Evolutionary conservation across 1,140 invertebrate species (phyloP).

Genomic region (Chrysopa pallens): DNA sequence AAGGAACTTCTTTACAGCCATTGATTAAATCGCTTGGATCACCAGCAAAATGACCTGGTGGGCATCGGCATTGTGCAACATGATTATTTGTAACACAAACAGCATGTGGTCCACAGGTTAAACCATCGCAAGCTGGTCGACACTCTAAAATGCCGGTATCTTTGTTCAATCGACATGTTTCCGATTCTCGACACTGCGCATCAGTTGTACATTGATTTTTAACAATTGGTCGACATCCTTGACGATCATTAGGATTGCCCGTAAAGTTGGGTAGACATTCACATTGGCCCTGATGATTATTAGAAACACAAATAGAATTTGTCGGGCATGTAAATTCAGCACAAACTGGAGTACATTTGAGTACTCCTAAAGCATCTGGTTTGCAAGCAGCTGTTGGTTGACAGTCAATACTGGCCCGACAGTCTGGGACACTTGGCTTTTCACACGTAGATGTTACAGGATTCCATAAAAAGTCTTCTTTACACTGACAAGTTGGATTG

Average conservation of each 20-base stretch:
- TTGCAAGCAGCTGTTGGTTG: conserved; percentile 44
- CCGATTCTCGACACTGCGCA: conserved; percentile 61
- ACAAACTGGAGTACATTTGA: conserved; percentile 64
- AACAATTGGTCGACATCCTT: conserved; percentile 52
- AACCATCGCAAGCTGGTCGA: conserved; percentile 50
- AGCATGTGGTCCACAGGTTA: conserved; percentile 67
- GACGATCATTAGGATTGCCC: conserved; percentile 76
- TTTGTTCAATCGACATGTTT: conserved; percentile 39
- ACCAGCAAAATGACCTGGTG: conserved; percentile 62
- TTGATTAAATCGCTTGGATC: conserved; percentile 55
- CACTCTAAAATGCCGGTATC: conserved; percentile 31
- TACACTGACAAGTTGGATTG: conserved; percentile 57
- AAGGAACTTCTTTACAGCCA: conserved; percentile 63
- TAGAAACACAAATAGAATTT: conserved; percentile 62
- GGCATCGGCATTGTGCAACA: conserved; percentile 72
- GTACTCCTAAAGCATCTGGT: conserved; percentile 65
- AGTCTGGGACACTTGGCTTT: conserved; percentile 69
- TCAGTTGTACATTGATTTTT: conserved; percentile 61
- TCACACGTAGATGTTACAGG: conserved; percentile 61
- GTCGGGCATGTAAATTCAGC: conserved; percentile 60
- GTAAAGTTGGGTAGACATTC: conserved; percentile 60
- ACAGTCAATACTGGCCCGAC: conserved; percentile 53
- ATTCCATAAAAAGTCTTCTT: conserved; percentile 61
- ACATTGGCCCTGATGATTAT: conserved; percentile 55
- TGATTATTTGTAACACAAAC: conserved; percentile 76